A percentile compares a stretch with the other conserved stretches of the same genome.
Conservation (phyloP, 2,888 invertebrate genomes). For the Ypsolopha sequella region DNA sequence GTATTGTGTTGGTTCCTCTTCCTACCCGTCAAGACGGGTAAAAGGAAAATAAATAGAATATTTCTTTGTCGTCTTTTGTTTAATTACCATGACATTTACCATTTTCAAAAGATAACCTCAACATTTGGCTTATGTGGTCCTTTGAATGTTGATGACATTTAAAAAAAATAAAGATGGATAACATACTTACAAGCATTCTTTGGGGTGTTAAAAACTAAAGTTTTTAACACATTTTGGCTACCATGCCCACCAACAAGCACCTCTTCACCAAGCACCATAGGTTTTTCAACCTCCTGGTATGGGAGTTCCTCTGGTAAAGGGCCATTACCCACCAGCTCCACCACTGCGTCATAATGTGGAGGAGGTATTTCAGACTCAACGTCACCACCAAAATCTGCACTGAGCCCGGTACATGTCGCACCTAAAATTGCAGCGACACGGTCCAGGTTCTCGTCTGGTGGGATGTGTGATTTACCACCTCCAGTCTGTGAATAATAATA, state of each 20-base stretch:
- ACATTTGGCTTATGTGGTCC: no score
- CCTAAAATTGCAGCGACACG: not conserved
- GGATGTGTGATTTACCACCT: conserved; percentile 1
- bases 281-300: not conserved
- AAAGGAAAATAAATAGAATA: no score
- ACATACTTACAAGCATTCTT: not conserved
- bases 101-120: no score
- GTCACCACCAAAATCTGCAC: not conserved
- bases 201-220: not conserved
- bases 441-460: conserved; percentile 1
- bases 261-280: not conserved
- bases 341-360: not conserved
- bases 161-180: not conserved
- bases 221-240: not conserved
- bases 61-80: no score
- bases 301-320: not conserved
- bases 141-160: no score
- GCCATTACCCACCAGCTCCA: not conserved
- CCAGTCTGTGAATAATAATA: conserved; percentile 1
- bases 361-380: not conserved
- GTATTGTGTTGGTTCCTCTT: no score
- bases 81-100: no score
- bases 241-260: not conserved
- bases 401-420: not conserved
- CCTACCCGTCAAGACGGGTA: no score